phyloP scores from a whole-genome alignment of 2,797 vertebrate species.

The Diglossa cyanea region DNA sequence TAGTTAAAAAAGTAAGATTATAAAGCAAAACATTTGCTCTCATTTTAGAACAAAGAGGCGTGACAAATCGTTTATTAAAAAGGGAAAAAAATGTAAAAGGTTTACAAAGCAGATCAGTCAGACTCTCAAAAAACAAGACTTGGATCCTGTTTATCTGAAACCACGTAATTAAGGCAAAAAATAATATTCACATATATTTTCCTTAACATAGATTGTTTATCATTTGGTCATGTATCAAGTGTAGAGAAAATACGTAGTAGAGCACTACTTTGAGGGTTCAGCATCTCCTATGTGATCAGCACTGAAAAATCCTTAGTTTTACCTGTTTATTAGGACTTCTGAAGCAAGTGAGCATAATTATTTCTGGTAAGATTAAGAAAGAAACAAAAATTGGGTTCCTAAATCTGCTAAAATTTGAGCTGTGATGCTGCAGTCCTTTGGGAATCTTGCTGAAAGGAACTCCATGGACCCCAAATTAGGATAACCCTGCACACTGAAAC shows the following conservation, averaged over 20 bases:
- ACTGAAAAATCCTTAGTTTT: not conserved
- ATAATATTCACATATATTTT: constrained; percentile 21
- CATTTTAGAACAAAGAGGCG: not conserved
- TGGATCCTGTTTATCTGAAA: constrained; percentile 48
- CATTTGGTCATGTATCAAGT: not conserved
- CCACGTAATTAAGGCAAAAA: not conserved
- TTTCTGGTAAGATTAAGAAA: not conserved
- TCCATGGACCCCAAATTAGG: not conserved
- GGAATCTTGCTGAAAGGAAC: not conserved
- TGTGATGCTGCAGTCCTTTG: not conserved
- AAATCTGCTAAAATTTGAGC: not conserved
- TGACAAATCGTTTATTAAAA: constrained; percentile 2
- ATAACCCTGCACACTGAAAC: not conserved
- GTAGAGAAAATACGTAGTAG: not conserved
- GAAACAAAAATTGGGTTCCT: not conserved
- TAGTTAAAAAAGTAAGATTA: constrained; percentile 71
- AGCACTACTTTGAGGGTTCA: not conserved
- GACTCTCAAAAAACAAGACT: constrained; percentile 1
- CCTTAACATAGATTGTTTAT: not conserved
- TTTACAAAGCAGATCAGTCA: not conserved
- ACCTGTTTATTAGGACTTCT: not conserved
- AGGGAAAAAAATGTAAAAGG: not conserved
- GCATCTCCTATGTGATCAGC: not conserved
- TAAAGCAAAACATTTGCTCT: constrained; percentile 68
- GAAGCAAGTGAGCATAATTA: not conserved